Evolutionary conservation across 2,888 invertebrate species (phyloP), one percentile per base, ranked within the genome.

Genomic region (Erynnis tages): DNA sequence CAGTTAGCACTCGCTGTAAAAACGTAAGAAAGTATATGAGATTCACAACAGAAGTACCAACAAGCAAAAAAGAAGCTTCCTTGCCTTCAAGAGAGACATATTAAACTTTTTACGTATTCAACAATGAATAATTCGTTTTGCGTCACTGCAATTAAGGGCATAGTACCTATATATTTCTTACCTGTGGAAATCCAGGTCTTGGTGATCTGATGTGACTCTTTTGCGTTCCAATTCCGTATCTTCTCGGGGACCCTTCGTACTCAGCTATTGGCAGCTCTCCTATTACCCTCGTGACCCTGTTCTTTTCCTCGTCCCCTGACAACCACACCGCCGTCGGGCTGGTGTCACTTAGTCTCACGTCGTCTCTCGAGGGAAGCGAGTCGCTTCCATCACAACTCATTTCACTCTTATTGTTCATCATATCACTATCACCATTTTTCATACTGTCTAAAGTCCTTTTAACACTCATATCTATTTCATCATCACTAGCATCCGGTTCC

Each of bases 191-290:
- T 10, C 97, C 97, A 41, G 97, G 97, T 64, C 96, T 90, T 34
- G 96, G 95, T 56, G 95, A 93, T 76, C 94, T 93, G 56, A 92
- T 91, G 56, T 92, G 92, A 68, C 93, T 93, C 65, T 94, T 93
- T 59, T 94, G 94, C 41, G 93, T 91, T 17, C 92, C 91, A 53
- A 93, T 91, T 2, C 96, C 97, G 75, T 97, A 97, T 62, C 97
- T 92, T 62, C 96, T 90, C 10, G 97, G 97, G 32, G 97, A 97
- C 10, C 96, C 97, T 65, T 97, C 96, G 75, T 97, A 97, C 72
- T 97, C 96, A 13, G 97, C 96, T 65, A 97, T 97, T n/a, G 97
- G 97, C 66, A 96, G 88, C 79, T 93, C 94, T 38, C 95, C 96
- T 68, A 96, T 95, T 32, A 95, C 93, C 67, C 93, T 89, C 54